phyloP scores from a whole-genome alignment of 1,140 invertebrate genomes.

The Diorhabda sublineata region DNA sequence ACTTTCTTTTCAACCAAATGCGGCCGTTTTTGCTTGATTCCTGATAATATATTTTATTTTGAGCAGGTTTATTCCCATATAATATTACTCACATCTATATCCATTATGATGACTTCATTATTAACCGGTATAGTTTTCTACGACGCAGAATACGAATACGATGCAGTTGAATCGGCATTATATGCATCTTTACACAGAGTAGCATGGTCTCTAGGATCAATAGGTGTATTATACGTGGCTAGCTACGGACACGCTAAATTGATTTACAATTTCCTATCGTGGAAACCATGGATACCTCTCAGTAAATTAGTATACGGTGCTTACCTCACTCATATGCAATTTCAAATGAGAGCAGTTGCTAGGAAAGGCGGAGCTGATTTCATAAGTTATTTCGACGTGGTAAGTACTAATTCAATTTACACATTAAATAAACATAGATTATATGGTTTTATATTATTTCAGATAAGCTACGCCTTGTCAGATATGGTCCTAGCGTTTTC shows the following conservation, averaged over 20 bases:
- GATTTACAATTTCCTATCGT: conserved; percentile 43
- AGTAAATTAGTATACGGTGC: conserved; percentile 67
- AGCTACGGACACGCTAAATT: conserved; percentile 40
- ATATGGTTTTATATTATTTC: conserved; percentile 18
- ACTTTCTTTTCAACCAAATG: too few species aligned
- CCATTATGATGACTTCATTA: conserved; percentile 45
- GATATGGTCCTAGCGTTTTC: conserved; percentile 46
- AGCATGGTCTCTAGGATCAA: conserved; percentile 53
- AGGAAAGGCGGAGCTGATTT: conserved; percentile 44
- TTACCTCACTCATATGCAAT: conserved; percentile 58
- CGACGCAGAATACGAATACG: conserved; percentile 47
- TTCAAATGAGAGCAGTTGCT: conserved; percentile 49
- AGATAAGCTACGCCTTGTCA: conserved; percentile 38
- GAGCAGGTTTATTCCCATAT: conserved; percentile 41
- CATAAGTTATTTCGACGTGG: conserved; percentile 40
- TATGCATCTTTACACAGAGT: conserved; percentile 57
- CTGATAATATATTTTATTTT: too few species aligned
- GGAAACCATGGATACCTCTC: conserved; percentile 63
- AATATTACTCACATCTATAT: conserved; percentile 37
- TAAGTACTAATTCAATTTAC: conserved; percentile 30
- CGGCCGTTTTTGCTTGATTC: too few species aligned
- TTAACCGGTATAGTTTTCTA: conserved; percentile 47
- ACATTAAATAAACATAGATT: not conserved
- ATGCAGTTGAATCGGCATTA: conserved; percentile 49
- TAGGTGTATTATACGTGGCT: conserved; percentile 50